Conservation (phyloP, 2,888 invertebrate genomes). For the Idaea biselata region DNA sequence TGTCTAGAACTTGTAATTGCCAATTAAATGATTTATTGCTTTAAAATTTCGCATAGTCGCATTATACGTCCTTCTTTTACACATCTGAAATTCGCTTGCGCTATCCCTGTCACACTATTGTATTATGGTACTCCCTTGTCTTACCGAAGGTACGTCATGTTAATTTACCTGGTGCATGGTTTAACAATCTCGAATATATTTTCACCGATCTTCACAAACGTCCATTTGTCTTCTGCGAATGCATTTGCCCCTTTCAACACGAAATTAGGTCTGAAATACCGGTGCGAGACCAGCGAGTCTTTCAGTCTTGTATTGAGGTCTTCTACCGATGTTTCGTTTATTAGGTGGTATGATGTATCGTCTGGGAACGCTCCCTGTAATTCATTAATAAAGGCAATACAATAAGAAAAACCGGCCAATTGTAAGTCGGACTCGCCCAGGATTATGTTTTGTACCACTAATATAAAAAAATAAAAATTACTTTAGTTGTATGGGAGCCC, state of each 20-base stretch:
- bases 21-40: no score
- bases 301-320: slow-evolving; percentile 83
- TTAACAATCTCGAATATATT: slow-evolving; percentile 83
- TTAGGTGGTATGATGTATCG: slow-evolving; percentile 83
- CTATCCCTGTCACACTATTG: no score
- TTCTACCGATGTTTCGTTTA: slow-evolving; percentile 83
- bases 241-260: slow-evolving; percentile 80
- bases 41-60: no score
- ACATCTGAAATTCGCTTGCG: no score
- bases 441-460: no score
- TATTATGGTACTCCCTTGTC: no score
- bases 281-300: slow-evolving; percentile 49
- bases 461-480: no score
- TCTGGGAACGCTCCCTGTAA: slow-evolving; percentile 84
- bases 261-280: slow-evolving; percentile 86
- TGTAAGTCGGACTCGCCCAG: no score
- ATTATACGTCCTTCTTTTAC: no score
- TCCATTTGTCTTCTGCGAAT: slow-evolving; percentile 86
- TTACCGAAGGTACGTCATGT: no score
- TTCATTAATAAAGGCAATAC: background rate
- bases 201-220: slow-evolving; percentile 85
- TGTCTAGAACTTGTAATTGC: no score
- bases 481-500: no score
- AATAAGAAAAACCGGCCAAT: background rate
- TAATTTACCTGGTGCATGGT: slow-evolving; percentile 81